phyloP scores from a whole-genome alignment of 1,140 invertebrate species.

The Lineus longissimus region DNA sequence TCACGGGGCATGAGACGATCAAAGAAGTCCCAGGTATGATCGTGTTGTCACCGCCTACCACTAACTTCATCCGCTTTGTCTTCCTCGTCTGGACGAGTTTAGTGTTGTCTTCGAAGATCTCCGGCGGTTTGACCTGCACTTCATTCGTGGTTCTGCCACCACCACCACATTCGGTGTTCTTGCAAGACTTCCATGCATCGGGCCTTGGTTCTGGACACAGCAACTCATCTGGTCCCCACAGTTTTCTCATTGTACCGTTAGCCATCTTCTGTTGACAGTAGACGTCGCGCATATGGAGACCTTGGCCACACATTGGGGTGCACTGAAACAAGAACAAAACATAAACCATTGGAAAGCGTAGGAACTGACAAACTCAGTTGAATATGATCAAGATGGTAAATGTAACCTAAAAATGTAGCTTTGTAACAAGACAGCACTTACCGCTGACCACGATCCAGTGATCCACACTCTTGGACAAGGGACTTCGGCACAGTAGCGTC shows the following conservation, averaged over 20 bases:
- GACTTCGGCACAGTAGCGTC: neutral
- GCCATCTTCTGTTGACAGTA: neutral
- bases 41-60: neutral
- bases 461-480: neutral
- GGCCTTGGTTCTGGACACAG: neutral
- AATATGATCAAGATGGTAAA: too few species aligned
- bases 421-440: neutral
- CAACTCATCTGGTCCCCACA: neutral
- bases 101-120: neutral
- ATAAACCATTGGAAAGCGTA: too few species aligned
- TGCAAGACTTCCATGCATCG: slow-evolving; percentile 2
- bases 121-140: neutral
- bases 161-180: neutral
- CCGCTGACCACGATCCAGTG: neutral
- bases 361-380: too few species aligned
- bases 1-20: neutral
- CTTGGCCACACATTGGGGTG: neutral
- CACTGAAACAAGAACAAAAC: neutral
- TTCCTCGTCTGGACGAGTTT: neutral
- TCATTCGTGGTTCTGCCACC: neutral
- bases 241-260: neutral
- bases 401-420: too few species aligned
- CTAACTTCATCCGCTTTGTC: neutral
- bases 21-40: neutral
- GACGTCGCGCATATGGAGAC: slow-evolving; percentile 4